Evolutionary conservation across 1,140 invertebrate genomes (phyloP).

Genomic region (Metaphire vulgaris): DNA sequence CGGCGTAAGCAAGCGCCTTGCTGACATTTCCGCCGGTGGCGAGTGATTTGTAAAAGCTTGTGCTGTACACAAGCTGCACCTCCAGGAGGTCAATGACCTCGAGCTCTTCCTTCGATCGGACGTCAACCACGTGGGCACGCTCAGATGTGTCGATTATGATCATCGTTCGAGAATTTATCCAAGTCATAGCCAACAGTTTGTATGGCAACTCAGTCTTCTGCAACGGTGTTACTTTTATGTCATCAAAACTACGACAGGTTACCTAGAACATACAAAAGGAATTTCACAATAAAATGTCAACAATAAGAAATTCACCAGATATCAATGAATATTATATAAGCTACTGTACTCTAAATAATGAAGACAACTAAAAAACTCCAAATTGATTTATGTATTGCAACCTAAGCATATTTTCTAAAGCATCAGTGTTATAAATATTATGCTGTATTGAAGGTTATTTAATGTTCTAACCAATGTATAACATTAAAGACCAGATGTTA

Average conservation of each 20-base stretch:
- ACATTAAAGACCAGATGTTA: too few relatives aligned
- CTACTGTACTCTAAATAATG: too few relatives aligned
- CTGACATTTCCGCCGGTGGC: constrained; percentile 71
- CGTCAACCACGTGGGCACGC: constrained; percentile 78
- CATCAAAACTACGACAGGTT: constrained; percentile 49
- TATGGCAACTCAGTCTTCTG: constrained; percentile 64
- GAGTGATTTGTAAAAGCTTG: constrained; percentile 81
- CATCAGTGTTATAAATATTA: too few relatives aligned
- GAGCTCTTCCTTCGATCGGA: constrained; percentile 71
- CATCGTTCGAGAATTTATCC: constrained; percentile 79
- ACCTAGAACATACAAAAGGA: constrained; percentile 44
- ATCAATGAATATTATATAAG: too few relatives aligned
- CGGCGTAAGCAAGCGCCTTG: constrained; percentile 69
- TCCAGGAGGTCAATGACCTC: constrained; percentile 57
- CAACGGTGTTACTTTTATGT: constrained; percentile 61
- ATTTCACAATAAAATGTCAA: too few relatives aligned
- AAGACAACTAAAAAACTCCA: too few relatives aligned
- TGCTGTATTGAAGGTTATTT: too few relatives aligned
- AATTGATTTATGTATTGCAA: too few relatives aligned
- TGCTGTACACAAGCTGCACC: constrained; percentile 77
- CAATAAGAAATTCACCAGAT: too few relatives aligned
- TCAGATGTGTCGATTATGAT: constrained; percentile 78
- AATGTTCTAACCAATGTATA: too few relatives aligned
- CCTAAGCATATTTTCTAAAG: too few relatives aligned
- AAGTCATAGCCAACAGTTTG: constrained; percentile 61